phyloP scores from a whole-genome alignment of 1,140 invertebrate genomes.

The Aphelinus certus region DNA sequence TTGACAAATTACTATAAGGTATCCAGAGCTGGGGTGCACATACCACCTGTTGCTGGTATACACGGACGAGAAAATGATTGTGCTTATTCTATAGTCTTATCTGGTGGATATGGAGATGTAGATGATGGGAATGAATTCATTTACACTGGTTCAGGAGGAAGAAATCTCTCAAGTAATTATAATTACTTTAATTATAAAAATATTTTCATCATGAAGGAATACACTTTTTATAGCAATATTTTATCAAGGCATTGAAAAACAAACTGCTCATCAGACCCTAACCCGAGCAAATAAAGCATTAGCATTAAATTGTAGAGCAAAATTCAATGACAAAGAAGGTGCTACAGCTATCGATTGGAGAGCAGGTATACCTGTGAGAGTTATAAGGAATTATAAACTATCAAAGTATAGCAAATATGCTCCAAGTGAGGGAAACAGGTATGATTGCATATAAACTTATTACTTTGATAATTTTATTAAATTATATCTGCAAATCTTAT shows the following conservation, averaged over 20 bases:
- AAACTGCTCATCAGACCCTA: slow-evolving; percentile 56
- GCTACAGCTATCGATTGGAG: slow-evolving; percentile 78
- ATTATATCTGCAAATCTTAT: neutral
- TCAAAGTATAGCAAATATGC: slow-evolving; percentile 80
- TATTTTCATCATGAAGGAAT: neutral
- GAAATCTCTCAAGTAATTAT: slow-evolving; percentile 73
- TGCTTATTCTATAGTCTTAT: slow-evolving; percentile 86
- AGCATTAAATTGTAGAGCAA: slow-evolving; percentile 79
- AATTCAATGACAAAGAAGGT: slow-evolving; percentile 72
- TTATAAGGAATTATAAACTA: slow-evolving; percentile 78
- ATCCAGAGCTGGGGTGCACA: slow-evolving; percentile 83
- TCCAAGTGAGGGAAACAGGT: slow-evolving; percentile 74
- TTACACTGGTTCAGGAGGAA: slow-evolving; percentile 85
- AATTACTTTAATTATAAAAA: neutral
- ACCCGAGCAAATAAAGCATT: slow-evolving; percentile 81
- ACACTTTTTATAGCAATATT: slow-evolving; percentile 14
- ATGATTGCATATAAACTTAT: neutral
- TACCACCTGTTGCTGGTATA: slow-evolving; percentile 86
- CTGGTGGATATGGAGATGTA: slow-evolving; percentile 86
- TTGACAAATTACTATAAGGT: slow-evolving; percentile 2
- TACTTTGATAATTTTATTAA: neutral
- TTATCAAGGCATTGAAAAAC: slow-evolving; percentile 79
- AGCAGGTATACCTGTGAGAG: slow-evolving; percentile 77
- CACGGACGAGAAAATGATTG: slow-evolving; percentile 82
- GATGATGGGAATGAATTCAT: slow-evolving; percentile 85